Conservation (phyloP, 2,113 vertebrate genomes). For the Oplegnathus fasciatus region DNA sequence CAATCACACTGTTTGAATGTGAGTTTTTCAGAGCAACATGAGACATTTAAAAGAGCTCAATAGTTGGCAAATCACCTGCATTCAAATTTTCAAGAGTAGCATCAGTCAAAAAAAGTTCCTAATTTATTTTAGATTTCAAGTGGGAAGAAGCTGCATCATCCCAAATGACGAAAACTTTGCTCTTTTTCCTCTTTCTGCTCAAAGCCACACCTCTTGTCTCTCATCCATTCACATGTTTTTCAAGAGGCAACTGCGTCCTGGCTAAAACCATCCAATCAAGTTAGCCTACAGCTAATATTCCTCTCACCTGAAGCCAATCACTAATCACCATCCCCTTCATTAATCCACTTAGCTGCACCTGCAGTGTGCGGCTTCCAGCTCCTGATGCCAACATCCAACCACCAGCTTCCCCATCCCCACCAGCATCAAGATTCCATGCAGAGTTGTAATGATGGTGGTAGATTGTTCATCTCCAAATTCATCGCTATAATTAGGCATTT, state of each 20-base stretch:
- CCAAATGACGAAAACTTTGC: neutral
- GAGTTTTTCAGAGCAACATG: slow-evolving; percentile 13
- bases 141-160: neutral
- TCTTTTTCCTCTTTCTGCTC: neutral
- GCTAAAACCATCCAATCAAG: neutral
- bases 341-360: slow-evolving; percentile 30
- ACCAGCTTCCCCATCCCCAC: slow-evolving; percentile 14
- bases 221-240: no score
- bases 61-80: slow-evolving; percentile 12
- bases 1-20: slow-evolving; percentile 13
- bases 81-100: slow-evolving; percentile 32
- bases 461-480: neutral
- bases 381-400: slow-evolving; percentile 25
- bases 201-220: neutral
- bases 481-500: neutral
- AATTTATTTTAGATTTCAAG: neutral
- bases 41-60: slow-evolving; percentile 13
- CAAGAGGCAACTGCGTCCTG: neutral
- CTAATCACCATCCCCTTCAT: slow-evolving; percentile 25
- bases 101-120: neutral
- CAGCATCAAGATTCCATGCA: slow-evolving; percentile 17
- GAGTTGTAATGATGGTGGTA: neutral
- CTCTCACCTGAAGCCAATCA: slow-evolving; percentile 4
- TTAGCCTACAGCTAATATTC: neutral
- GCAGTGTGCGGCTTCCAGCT: slow-evolving; percentile 14